phyloP scores from a whole-genome alignment of 35 echinoderm and acorn worm species.

The Amphiura filiformis region DNA sequence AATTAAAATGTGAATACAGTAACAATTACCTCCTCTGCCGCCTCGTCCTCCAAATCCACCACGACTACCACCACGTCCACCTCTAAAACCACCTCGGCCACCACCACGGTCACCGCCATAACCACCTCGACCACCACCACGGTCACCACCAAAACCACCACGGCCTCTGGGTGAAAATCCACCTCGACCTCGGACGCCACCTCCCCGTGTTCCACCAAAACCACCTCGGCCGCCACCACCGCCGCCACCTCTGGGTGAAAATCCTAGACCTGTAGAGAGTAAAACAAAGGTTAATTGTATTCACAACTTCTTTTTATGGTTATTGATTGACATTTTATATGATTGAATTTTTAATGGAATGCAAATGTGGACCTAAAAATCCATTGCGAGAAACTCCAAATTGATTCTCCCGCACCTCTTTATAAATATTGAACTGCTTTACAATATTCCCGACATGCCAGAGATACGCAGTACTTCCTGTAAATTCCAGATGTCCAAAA shows the following conservation, averaged over 20 bases:
- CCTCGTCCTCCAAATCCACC: background rate
- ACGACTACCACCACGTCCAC: background rate
- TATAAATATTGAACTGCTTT: too few species aligned
- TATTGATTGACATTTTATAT: too few species aligned
- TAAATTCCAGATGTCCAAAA: too few species aligned
- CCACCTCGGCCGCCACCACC: background rate
- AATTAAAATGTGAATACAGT: background rate
- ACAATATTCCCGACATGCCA: too few species aligned
- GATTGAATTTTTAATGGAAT: too few species aligned
- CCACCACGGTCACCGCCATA: background rate
- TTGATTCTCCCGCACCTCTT: too few species aligned
- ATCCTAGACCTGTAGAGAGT: background rate
- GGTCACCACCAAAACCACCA: background rate
- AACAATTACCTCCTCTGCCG: background rate
- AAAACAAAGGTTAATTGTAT: background rate
- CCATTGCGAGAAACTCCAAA: too few species aligned
- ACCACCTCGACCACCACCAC: background rate
- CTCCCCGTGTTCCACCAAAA: background rate
- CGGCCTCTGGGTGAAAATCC: background rate
- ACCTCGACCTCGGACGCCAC: background rate
- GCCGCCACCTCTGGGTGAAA: constrained; percentile 6
- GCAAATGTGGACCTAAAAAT: too few species aligned
- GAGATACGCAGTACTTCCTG: too few species aligned
- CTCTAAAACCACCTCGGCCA: background rate
- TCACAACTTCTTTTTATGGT: too few species aligned